Evolutionary conservation across 2,797 vertebrate genomes (phyloP), one percentile per base, ranked within the genome.

Genomic region (Sebastes kiyomatsui): DNA sequence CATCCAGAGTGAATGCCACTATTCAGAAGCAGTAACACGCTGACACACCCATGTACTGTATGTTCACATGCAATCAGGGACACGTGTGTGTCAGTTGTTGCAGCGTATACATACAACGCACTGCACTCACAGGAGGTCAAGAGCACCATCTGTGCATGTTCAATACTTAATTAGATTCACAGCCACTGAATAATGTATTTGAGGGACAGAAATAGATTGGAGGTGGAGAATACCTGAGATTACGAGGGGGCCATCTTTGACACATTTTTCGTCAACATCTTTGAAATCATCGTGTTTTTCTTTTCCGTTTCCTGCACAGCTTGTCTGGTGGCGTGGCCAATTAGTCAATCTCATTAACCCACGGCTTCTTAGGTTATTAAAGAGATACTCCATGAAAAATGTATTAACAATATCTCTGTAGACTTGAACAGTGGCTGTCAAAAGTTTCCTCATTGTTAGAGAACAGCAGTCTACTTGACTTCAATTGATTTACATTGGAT

Each of bases 161-260:
- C 92, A 96, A 95, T 96, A 91, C 91, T 95, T 96, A 94, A 95
- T 96, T 94, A 95, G 86, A 92, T 90, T 88, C 88, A 88, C 90
- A 91, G 85, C 84, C 91, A 80, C 90, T 95, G 87, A 96, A 95
- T 94, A 85, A 94, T 95, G 90, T 84, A 95, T 94, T 86, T 87
- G 75, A 71, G 79, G 27, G 61, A 86, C 89, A 88, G 79, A 93
- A 94, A 93, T 87, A 88, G 88, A 89, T 27, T 25, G 72, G 78
- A 82, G 88, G 84, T 90, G 82, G 85, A 91, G 82, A 87, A 91
- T 86, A 94, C 93, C 92, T 94, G 82, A 85, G 80, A 87, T 90
- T 78, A 68, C 13, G 9, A 68, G 42, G 16, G 35, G 52, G 67
- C 42, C 8, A 16, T 60, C 65, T 89, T 80, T 86, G 72, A 83